Evolutionary conservation across 1,140 invertebrate genomes (phyloP), one percentile per base, ranked within the genome.

Genomic region (Sycophaga agraensis): DNA sequence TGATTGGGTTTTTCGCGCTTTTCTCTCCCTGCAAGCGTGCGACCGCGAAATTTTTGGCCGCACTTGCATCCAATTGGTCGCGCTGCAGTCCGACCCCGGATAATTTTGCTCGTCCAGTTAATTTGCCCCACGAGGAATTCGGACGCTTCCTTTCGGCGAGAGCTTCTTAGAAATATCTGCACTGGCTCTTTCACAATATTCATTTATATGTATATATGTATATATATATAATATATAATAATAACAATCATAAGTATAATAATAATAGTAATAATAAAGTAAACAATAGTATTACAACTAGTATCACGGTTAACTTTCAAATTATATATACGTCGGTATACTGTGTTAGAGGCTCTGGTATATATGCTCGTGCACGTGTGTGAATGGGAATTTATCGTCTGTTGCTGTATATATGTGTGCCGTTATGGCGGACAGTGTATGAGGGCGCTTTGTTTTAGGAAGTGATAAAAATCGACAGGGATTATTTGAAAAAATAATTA

Each of bases 161-260:
- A 66, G 64, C 49, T 66, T 68, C 11, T 79, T 78, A 77, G 76
- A 79, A 78, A 77, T 78, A 79, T 78, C 76, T 77, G 77, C 75
- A 74, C 71, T 68, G 66, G 65, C 56, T 39, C n/a, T 21, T 16
- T 50, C 19, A 59, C 46, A 50, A 42, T 59, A 59, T 46, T 48
- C 51, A 59, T 34, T 45, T 42, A 60, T 43, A 43, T 31, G 28
- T 31, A 11, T 31, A 31, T 31, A 31, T 31, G 11, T 31, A 31
- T 31, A 31, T 31, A 31, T 6, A 31, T 31, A 31, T 31, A 31
- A 6, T 11, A 11, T 31, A 54, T 40, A n/a, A 54, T 28, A 54
- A 40, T 45, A n/a, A 45, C 35, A 22, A 56, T 43, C n/a, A 53
- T 43, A 51, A 26, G 28, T 5, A 49, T 35, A 51, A 50, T 49